Evolutionary conservation across 2,113 vertebrate genomes (phyloP).

Genomic region (Cavia aperea): DNA sequence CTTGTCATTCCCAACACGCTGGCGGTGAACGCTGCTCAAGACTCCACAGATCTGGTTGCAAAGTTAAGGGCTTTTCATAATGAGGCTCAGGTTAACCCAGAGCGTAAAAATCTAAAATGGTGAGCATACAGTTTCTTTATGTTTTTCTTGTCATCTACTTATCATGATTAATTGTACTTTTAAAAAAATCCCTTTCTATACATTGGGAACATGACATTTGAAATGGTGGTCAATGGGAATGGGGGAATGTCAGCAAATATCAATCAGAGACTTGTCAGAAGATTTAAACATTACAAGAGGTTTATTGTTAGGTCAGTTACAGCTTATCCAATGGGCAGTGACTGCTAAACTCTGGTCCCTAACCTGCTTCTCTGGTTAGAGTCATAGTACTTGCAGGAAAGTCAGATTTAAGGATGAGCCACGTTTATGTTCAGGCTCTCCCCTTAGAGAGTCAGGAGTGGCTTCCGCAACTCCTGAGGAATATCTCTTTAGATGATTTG

Average conservation of each 20-base stretch:
- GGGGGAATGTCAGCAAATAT: background rate
- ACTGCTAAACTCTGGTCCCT: background rate
- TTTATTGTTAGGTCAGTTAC: background rate
- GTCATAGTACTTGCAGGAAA: background rate
- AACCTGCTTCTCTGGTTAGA: background rate
- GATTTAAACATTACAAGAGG: background rate
- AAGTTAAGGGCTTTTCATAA: slow-evolving; percentile 98
- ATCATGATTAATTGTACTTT: background rate
- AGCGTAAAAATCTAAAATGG: slow-evolving; percentile 97
- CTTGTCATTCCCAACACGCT: slow-evolving; percentile 95
- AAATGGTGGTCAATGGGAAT: background rate
- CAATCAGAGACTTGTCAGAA: background rate
- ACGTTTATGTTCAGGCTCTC: background rate
- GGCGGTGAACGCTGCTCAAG: slow-evolving; percentile 95
- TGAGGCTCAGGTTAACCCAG: slow-evolving; percentile 96
- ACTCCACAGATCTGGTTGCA: slow-evolving; percentile 95
- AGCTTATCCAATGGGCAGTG: background rate
- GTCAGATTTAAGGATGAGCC: background rate
- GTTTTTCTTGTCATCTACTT: background rate
- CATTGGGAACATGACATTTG: background rate
- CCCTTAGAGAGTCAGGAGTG: background rate
- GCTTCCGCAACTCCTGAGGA: background rate
- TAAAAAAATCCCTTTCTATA: background rate
- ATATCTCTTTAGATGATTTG: background rate
- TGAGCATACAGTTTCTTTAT: slow-evolving; percentile 66